Evolutionary conservation across 2,888 invertebrate species (phyloP).

Genomic region (Drosophila meridiana): DNA sequence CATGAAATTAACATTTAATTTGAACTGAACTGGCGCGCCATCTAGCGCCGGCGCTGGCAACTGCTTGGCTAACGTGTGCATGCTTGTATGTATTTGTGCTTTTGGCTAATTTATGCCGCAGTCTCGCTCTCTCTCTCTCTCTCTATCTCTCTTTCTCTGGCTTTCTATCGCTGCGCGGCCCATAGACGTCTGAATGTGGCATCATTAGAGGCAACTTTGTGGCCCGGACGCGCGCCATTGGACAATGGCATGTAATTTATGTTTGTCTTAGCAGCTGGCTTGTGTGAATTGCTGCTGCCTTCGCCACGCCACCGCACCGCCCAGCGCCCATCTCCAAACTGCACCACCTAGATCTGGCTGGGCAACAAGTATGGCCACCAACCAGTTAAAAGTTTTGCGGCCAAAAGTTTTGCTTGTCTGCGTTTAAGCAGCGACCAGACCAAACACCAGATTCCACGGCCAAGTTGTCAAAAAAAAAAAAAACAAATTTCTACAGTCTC

Average conservation of each 20-base stretch:
- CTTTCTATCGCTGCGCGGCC: slow-evolving; percentile 14
- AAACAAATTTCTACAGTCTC: slow-evolving; percentile 54
- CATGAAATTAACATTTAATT: slow-evolving; percentile 81
- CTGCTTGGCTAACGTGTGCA: slow-evolving; percentile 15
- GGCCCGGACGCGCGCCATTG: slow-evolving; percentile 67
- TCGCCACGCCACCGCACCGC: neutral
- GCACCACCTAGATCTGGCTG: slow-evolving; percentile 16
- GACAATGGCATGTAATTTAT: slow-evolving; percentile 80
- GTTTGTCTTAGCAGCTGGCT: slow-evolving; percentile 78
- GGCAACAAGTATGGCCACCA: slow-evolving; percentile 66
- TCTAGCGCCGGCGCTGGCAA: slow-evolving; percentile 48
- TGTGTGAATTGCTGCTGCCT: slow-evolving; percentile 43
- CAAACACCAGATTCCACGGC: slow-evolving; percentile 45
- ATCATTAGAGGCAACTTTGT: slow-evolving; percentile 78
- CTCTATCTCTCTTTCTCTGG: neutral
- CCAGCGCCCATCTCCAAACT: neutral
- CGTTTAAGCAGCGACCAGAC: slow-evolving; percentile 73
- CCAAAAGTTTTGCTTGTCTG: slow-evolving; percentile 76
- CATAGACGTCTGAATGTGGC: slow-evolving; percentile 71
- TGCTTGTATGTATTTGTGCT: slow-evolving; percentile 34
- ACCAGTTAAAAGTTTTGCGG: slow-evolving; percentile 70
- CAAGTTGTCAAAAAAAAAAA: slow-evolving; percentile 61
- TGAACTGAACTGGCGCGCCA: slow-evolving; percentile 69
- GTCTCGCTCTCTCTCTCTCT: neutral
- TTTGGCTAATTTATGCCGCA: slow-evolving; percentile 76